Conservation (phyloP, 2,113 vertebrate genomes). For the Sylvicapra grimmia region DNA sequence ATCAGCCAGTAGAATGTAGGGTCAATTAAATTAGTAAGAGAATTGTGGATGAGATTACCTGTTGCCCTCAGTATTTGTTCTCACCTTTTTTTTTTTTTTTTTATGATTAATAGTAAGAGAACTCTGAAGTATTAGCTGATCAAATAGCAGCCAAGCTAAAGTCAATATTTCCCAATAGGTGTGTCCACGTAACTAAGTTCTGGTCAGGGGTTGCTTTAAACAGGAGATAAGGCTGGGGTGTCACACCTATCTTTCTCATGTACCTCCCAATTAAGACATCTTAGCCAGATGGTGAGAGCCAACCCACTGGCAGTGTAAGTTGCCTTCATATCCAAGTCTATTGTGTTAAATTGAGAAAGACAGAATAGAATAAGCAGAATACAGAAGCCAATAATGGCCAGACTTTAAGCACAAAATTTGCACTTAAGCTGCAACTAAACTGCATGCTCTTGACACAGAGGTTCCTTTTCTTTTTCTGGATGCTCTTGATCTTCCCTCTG, state of each 20-base stretch:
- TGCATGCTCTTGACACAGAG: neutral
- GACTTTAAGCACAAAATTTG: neutral
- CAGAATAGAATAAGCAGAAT: neutral
- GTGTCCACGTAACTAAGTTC: neutral
- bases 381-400: neutral
- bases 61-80: neutral
- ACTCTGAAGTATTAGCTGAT: neutral
- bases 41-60: neutral
- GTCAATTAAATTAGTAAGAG: neutral
- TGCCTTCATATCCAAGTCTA: neutral
- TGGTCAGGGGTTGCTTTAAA: neutral
- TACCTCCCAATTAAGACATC: neutral
- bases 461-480: neutral
- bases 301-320: neutral
- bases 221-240: neutral
- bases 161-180: constrained; percentile 9
- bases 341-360: neutral
- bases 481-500: neutral
- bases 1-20: neutral
- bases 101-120: constrained; percentile 13
- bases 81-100: neutral
- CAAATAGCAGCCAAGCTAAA: neutral
- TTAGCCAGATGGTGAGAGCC: neutral
- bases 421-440: neutral
- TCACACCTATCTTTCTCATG: neutral